Conservation (phyloP, 2,797 vertebrate genomes). For the Odontamblyopus lacepedii region DNA sequence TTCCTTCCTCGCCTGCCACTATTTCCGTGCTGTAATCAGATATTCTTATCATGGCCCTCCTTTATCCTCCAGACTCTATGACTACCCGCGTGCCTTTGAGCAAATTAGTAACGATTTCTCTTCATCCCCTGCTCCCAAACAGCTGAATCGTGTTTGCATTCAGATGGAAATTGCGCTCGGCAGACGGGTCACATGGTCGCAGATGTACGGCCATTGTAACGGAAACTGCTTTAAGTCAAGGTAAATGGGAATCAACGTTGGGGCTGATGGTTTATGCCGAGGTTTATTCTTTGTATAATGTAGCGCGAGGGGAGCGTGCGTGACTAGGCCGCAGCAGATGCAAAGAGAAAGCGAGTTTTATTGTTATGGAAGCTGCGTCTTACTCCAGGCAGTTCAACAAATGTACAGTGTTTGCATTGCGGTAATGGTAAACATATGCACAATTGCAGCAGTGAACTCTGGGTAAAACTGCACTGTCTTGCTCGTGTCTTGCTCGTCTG, state of each 20-base stretch:
- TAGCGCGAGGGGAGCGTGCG: slow-evolving; percentile 2
- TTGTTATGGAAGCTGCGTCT: neutral
- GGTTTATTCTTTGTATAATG: slow-evolving; percentile 16
- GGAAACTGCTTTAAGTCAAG: slow-evolving; percentile 1
- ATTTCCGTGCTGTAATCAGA: slow-evolving; percentile 26
- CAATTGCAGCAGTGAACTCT: neutral
- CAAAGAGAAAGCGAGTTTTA: neutral
- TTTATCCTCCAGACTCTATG: slow-evolving; percentile 23
- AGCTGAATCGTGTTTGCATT: slow-evolving; percentile 33
- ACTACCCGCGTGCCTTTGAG: slow-evolving; percentile 30
- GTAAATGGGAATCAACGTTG: slow-evolving; percentile 1
- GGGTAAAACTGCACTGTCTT: neutral
- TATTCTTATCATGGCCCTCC: slow-evolving; percentile 29
- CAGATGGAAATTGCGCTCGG: slow-evolving; percentile 26
- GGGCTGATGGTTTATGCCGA: slow-evolving; percentile 25
- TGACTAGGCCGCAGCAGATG: slow-evolving; percentile 12
- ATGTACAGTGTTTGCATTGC: neutral
- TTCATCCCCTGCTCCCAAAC: slow-evolving; percentile 28
- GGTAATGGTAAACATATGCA: neutral
- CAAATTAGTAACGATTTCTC: slow-evolving; percentile 30
- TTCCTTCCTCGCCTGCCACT: slow-evolving; percentile 20
- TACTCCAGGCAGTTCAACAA: neutral
- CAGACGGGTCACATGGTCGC: neutral
- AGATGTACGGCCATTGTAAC: neutral
- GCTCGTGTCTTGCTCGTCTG: neutral